phyloP scores from a whole-genome alignment of 2,888 invertebrate genomes.

The Drosophila suboccidentalis region DNA sequence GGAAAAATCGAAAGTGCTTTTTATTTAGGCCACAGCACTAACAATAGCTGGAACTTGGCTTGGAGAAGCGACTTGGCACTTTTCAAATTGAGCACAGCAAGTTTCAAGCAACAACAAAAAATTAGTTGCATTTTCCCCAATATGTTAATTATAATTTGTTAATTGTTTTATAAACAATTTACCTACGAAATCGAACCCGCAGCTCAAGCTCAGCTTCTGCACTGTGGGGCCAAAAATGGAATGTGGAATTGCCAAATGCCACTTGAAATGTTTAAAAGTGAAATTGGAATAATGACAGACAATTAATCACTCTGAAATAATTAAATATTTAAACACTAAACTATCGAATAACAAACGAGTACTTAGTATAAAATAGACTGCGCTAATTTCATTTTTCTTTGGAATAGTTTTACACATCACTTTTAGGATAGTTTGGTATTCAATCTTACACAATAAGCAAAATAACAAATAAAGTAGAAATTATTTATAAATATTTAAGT shows the following conservation, averaged over 20 bases:
- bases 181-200: slow-evolving; percentile 49
- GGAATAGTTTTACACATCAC: neutral
- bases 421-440: neutral
- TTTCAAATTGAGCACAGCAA: slow-evolving; percentile 15
- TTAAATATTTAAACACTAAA: neutral
- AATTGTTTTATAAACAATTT: slow-evolving; percentile 63
- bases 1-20: slow-evolving; percentile 58
- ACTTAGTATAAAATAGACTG: neutral
- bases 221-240: slow-evolving; percentile 26
- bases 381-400: neutral
- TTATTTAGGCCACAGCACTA: slow-evolving; percentile 18
- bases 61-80: slow-evolving; percentile 11
- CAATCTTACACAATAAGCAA: neutral
- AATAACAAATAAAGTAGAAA: neutral
- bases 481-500: neutral
- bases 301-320: slow-evolving; percentile 4
- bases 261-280: neutral
- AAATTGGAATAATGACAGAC: slow-evolving; percentile 1
- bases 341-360: neutral
- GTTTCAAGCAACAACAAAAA: slow-evolving; percentile 27
- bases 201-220: slow-evolving; percentile 19
- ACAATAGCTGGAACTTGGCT: slow-evolving; percentile 2
- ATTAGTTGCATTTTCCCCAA: neutral
- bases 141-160: slow-evolving; percentile 65
- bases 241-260: slow-evolving; percentile 4